Evolutionary conservation across 2,797 vertebrate species (phyloP).

Genomic region (Syndactyla subalaris): DNA sequence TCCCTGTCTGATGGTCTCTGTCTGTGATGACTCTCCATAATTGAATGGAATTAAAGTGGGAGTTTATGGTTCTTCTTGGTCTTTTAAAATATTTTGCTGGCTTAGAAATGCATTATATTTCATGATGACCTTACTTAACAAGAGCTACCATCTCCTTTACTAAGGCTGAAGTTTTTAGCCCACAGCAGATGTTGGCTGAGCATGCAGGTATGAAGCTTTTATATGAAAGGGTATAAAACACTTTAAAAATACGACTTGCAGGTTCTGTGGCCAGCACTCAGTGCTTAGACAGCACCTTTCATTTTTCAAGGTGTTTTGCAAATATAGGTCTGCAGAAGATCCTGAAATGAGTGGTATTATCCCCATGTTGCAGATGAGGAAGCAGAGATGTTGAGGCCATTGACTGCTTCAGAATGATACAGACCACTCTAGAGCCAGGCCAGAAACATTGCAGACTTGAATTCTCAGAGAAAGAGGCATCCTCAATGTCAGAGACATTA

Average conservation of each 20-base stretch:
- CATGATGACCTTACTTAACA: constrained; percentile 39
- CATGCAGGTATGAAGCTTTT: constrained; percentile 59
- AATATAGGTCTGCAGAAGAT: neutral
- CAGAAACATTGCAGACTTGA: neutral
- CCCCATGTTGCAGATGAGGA: neutral
- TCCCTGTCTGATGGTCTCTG: constrained; percentile 6
- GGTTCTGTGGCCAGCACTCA: neutral
- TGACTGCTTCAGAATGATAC: neutral
- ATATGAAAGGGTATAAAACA: constrained; percentile 45
- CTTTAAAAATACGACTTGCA: constrained; percentile 31
- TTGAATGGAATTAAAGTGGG: constrained; percentile 33
- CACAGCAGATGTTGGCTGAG: constrained; percentile 53
- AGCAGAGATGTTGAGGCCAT: neutral
- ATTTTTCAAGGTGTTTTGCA: constrained; percentile 30
- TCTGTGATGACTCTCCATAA: neutral
- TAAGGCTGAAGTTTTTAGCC: constrained; percentile 31
- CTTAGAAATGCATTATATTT: constrained; percentile 37
- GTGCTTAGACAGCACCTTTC: constrained; percentile 49
- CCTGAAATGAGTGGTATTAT: neutral
- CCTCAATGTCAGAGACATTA: neutral
- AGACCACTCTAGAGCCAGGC: neutral
- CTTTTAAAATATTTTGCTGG: constrained; percentile 59
- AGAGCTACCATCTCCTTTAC: constrained; percentile 7
- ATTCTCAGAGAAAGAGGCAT: neutral
- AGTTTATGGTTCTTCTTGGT: constrained; percentile 52